These are phyloP conservation scores for Galerucella pusilla DNA, from an alignment of 2,888 invertebrate species.

Conservation along the genomic window DNA sequence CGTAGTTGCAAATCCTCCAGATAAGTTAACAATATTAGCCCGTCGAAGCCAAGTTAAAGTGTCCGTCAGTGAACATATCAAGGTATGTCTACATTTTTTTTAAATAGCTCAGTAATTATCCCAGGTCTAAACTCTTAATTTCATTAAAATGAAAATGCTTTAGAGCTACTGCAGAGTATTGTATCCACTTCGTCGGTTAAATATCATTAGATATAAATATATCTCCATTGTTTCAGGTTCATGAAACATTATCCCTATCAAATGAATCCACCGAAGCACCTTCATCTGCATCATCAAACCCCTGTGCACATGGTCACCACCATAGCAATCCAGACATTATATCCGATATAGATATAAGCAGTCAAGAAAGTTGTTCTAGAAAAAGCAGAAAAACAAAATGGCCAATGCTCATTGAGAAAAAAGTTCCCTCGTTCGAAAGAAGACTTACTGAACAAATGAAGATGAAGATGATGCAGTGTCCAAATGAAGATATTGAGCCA, in stretches of 20 bases:
- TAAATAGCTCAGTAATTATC: too few relatives aligned
- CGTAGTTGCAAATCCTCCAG: neutral
- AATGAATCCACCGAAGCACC: neutral
- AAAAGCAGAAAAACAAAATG: neutral
- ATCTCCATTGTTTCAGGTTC: neutral
- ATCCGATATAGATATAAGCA: constrained; percentile 3
- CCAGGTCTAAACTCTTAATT: too few relatives aligned
- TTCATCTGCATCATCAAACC: neutral
- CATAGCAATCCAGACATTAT: neutral
- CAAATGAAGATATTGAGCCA: constrained; percentile 1
- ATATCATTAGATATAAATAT: too few relatives aligned
- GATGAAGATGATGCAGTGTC: neutral
- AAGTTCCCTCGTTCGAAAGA: neutral
- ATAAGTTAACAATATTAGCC: neutral
- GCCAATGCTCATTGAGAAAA: neutral
- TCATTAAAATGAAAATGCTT: too few relatives aligned
- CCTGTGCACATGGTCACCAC: neutral
- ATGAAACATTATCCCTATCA: neutral
- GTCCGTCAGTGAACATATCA: neutral
- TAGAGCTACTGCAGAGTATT: too few relatives aligned
- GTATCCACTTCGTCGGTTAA: too few relatives aligned
- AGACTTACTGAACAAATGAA: constrained; percentile 3
- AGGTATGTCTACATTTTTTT: neutral
- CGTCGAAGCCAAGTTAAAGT: constrained; percentile 3
- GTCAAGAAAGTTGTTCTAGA: neutral